These are phyloP conservation scores for Irena cyanogastra DNA, from an alignment of 2,113 vertebrate species.

Conservation along the genomic window DNA sequence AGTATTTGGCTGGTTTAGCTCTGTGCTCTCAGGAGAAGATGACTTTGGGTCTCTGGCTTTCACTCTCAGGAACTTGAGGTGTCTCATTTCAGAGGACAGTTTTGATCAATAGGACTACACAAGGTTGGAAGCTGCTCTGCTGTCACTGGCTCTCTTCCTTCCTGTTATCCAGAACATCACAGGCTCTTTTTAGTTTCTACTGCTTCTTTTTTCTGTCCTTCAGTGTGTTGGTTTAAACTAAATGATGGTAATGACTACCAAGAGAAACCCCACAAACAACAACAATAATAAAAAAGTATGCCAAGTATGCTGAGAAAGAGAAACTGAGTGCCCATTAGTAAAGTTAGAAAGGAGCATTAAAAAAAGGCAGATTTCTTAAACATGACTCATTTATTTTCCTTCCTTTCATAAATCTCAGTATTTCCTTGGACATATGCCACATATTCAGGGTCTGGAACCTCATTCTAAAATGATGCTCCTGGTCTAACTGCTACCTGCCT, in stretches of 20 bases:
- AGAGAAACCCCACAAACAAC: slow-evolving; percentile 1
- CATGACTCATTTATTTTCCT: neutral
- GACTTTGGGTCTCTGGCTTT: neutral
- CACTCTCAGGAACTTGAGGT: neutral
- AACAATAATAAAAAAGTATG: neutral
- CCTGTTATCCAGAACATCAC: neutral
- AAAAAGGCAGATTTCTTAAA: slow-evolving; percentile 18
- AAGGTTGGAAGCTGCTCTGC: slow-evolving; percentile 10
- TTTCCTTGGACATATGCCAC: neutral
- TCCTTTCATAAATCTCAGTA: neutral
- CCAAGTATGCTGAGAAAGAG: neutral
- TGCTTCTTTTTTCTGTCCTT: neutral
- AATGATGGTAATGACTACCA: neutral
- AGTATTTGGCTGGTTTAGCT: neutral
- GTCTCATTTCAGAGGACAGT: slow-evolving; percentile 15
- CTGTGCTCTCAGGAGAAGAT: neutral
- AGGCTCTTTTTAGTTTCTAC: neutral
- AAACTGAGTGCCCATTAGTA: neutral
- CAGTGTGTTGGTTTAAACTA: neutral
- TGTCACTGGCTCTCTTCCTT: slow-evolving; percentile 7
- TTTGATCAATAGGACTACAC: slow-evolving; percentile 39
- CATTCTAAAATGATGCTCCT: neutral
- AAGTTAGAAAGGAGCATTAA: neutral
- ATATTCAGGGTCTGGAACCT: neutral
- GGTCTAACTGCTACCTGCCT: neutral